Evolutionary conservation across 2,797 vertebrate species (phyloP), one percentile per base, ranked within the genome.

Genomic region (Morelia viridis): DNA sequence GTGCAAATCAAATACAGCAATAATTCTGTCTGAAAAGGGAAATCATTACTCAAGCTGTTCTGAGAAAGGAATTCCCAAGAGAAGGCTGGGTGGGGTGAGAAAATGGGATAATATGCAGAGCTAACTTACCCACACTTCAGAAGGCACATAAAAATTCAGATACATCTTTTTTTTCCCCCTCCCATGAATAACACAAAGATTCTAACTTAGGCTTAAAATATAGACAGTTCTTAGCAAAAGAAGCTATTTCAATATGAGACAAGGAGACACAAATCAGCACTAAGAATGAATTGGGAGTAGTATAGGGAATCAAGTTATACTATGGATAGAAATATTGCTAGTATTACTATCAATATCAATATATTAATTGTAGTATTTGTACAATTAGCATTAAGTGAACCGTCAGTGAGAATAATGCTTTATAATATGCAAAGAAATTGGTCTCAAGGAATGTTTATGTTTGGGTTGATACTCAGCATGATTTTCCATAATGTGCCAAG

Each of bases 131-230:
- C 56, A 89, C 89, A 91, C 62, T 91, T 91, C 90, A 84, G 62
- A 80, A 91, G 57, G 83, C 92, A 76, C 57, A 91, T 89, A 93
- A 89, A 91, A 91, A 93, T 86, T 71, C 87, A 71, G 80, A 57
- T 65, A 46, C 68, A 85, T 89, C 35, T 50, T n/a, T 89, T 56
- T 31, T 19, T 10, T 26, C 0, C 2, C 2, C 10, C 7, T 31
- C 62, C 85, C 56, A 93, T 89, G 90, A 93, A 89, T 93, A 93
- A 89, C 92, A 76, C 80, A 91, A 91, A 91, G 57, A 76, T 76
- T 60, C 62, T 76, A 89, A 85, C 87, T 91, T 15, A 41, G 91
- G 87, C 24, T 89, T 89, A 89, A 91, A 91, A 91, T 91, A 93
- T 65, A 31, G 10, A 7, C 76, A 85, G 61, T 7, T 68, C 62